phyloP scores from a whole-genome alignment of 1,140 invertebrate genomes.

The Oryctes rhinoceros region DNA sequence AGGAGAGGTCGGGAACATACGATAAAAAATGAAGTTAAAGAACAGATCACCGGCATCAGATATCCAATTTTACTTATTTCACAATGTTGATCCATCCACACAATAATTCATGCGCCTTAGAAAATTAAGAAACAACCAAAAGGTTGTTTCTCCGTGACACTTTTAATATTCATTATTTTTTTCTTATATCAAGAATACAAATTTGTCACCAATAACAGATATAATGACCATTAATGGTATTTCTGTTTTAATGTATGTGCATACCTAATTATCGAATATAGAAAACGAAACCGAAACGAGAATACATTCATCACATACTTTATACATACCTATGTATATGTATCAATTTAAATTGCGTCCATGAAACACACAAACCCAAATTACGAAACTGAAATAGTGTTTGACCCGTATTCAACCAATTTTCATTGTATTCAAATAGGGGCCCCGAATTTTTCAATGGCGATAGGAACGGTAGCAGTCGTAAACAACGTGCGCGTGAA shows the following conservation, averaged over 20 bases:
- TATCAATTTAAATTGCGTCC: not conserved
- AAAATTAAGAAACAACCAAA: too few species aligned
- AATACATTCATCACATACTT: not conserved
- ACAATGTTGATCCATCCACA: too few species aligned
- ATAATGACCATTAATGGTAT: too few species aligned
- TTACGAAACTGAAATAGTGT: not conserved
- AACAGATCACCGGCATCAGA: too few species aligned
- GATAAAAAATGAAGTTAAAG: too few species aligned
- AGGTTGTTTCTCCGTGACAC: too few species aligned
- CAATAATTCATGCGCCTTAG: too few species aligned
- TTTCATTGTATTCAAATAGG: slow-evolving; percentile 17
- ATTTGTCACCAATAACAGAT: too few species aligned
- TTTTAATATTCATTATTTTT: too few species aligned
- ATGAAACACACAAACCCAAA: slow-evolving; percentile 17
- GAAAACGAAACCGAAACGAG: not conserved
- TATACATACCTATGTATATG: not conserved
- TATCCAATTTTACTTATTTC: too few species aligned
- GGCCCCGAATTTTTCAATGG: not conserved
- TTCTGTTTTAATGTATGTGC: not conserved
- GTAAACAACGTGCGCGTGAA: not conserved
- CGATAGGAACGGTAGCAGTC: not conserved
- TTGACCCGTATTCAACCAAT: slow-evolving; percentile 3
- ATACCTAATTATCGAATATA: not conserved
- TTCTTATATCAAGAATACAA: too few species aligned
- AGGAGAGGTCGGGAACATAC: too few species aligned